Base-by-base conservation (phyloP, 2,113 vertebrate genomes). In the Proterorhinus semilunaris region DNA sequence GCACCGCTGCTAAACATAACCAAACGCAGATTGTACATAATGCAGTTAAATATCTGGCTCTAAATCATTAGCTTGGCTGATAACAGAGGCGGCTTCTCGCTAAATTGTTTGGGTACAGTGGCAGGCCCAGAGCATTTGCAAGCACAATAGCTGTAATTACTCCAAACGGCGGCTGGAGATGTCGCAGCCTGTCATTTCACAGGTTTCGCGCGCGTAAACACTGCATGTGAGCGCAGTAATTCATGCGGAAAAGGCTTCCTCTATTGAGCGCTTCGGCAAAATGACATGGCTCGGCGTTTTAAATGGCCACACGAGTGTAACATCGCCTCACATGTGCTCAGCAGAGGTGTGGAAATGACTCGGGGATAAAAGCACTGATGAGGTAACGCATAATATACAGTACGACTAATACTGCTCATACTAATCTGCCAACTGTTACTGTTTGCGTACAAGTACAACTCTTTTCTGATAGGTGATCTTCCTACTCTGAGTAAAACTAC, bases 281-380 rank as follows among this genome's bases (percentile, higher is more conserved):
- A 82, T 76, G 69, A 87, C 87, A 81, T 71, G 75, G 67, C 86
- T 85, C 83, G 81, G 84, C 58, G 61, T 83, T 75, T 13, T 68
- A 64, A 70, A 74, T 27, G 67, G 55, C 65, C 72, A 57, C 15
- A 1, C 10, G 21, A 27, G 55, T 15, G 36, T 13, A 10, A 57
- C 11, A 42, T 9, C 16, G 4, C 8, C n/a, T 21, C 27, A 36
- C 27, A 36, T 36, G 27, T 36, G 27, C 27, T 36, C 27, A 36
- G 27, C 27, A 36, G 27, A 36, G 27, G 27, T 36, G 27, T 36
- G 4, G 27, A 36, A 36, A 36, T 36, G 1, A 36, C 27, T 21
- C 21, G 1, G 21, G 21, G 21, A 1, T 36, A 36, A 36, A 36
- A 36, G 27, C 4, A 7, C 46, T 5, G 46, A 7, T 47, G 46